Conservation (phyloP, 2,113 vertebrate species). For the Bos javanicus region DNA sequence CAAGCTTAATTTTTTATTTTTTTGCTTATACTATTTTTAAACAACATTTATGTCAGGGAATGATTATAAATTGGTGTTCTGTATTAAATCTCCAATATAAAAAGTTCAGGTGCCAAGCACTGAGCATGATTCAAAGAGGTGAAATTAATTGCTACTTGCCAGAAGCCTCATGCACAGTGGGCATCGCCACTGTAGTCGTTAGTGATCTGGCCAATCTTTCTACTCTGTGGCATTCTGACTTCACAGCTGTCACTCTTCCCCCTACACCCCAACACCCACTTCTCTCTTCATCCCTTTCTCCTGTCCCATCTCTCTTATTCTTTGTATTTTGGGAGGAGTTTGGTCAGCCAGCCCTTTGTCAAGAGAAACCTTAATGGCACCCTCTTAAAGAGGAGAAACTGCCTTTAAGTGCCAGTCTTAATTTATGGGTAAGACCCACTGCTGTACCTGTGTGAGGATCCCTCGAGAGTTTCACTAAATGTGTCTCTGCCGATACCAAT, state of each 20-base stretch:
- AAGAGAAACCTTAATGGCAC: slow-evolving; percentile 3
- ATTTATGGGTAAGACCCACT: slow-evolving; percentile 64
- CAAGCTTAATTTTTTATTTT: neutral
- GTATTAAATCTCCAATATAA: neutral
- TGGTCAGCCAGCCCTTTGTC: neutral
- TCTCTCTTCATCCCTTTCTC: neutral
- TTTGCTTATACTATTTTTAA: neutral
- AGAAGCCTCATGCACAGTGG: neutral
- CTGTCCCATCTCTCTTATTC: neutral
- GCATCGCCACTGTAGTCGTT: neutral
- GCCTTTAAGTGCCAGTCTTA: slow-evolving; percentile 57
- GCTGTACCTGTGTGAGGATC: slow-evolving; percentile 59
- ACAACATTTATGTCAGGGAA: neutral
- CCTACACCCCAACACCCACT: no score
- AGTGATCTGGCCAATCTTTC: neutral
- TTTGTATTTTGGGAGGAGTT: neutral
- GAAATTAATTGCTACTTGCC: neutral
- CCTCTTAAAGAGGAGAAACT: slow-evolving; percentile 36
- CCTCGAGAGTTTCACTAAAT: slow-evolving; percentile 61
- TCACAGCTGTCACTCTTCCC: neutral
- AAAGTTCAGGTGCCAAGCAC: neutral
- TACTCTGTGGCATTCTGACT: neutral
- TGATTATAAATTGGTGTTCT: neutral
- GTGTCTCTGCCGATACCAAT: slow-evolving; percentile 70
- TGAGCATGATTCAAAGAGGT: neutral